Evolutionary conservation across 2,888 invertebrate genomes (phyloP).

Genomic region (Chrysina gloriosa): DNA sequence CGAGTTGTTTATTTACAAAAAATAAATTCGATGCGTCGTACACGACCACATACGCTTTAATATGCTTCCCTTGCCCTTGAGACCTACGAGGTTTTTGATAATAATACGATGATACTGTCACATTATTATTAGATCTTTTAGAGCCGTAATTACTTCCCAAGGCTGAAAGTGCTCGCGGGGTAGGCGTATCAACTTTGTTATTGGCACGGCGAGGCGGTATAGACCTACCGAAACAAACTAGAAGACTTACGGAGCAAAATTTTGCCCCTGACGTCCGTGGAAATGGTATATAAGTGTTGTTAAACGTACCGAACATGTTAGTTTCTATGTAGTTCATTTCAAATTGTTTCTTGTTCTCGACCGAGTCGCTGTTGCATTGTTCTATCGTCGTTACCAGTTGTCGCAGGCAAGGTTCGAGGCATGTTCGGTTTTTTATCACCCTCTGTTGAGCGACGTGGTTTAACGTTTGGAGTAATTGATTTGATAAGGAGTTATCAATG

Average conservation of each 20-base stretch:
- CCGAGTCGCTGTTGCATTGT: conserved; percentile 69
- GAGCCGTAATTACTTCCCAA: conserved; percentile 66
- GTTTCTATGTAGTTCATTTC: conserved; percentile 52
- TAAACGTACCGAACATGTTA: conserved; percentile 63
- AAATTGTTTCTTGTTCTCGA: conserved; percentile 64
- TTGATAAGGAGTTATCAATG: conserved; percentile 38
- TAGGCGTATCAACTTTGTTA: conserved; percentile 78
- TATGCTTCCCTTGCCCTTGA: conserved; percentile 51
- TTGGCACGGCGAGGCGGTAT: conserved; percentile 76
- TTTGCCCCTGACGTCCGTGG: conserved; percentile 94
- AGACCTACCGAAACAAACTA: conserved; percentile 85
- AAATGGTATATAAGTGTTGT: conserved; percentile 90
- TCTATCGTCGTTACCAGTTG: conserved; percentile 75
- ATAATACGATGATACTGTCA: conserved; percentile 79
- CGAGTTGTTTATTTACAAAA: conserved; percentile 82
- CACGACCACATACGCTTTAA: conserved; percentile 73
- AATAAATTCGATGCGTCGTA: conserved; percentile 82
- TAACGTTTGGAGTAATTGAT: conserved; percentile 79
- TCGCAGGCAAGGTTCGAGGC: conserved; percentile 87
- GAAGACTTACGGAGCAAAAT: conserved; percentile 87
- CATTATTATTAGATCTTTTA: conserved; percentile 57
- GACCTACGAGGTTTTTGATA: conserved; percentile 69
- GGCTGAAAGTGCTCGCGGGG: conserved; percentile 83
- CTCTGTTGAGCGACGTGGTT: conserved; percentile 84
- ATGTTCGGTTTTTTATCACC: conserved; percentile 86